Evolutionary conservation across 2,113 vertebrate genomes (phyloP), one percentile per base, ranked within the genome.

Genomic region (Plecturocebus donacophilus): DNA sequence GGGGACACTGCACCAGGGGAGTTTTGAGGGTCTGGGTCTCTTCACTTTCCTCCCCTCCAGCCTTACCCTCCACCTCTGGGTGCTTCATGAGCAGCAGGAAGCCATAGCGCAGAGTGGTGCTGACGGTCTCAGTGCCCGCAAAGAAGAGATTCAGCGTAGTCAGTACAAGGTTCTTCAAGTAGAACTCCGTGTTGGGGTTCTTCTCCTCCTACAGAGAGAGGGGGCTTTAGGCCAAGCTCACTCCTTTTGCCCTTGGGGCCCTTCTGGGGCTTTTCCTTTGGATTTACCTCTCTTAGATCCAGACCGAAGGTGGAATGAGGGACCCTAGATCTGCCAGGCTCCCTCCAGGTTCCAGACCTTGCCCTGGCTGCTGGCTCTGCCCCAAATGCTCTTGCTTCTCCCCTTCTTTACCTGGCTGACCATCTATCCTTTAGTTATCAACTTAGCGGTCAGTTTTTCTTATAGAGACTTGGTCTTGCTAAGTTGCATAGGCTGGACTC

Each of bases 71-170:
- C 61, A 99, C 98, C 10, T 99, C 68, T 2, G 99, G 99, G 35
- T 99, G 47, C 90, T 99, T 99, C 94, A 99, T 98, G 88, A 99
- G 82, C 56, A 99, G 84, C 87, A 98, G 97, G 45, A 99, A 97
- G 23, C 97, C 98, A 12, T 98, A 99, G 97, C 98, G 98, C 66
- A 99, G 73, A 23, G 99, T 99, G 0, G 98, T 98, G 97, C 99
- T 99, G 95, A 99, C 99, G 0, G 99, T 99, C 95, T 99, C 99
- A 0, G 99, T 99, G 88, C 99, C 99, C 7, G 98, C 99, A 82
- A 99, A 6, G 94, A 99, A 99, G 86, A 99, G 95, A 96, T 98
- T 99, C 21, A 99, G 10, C 2, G 99, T 94, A 1, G 98, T 99
- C 23, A 97, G 23, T 6, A 98, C 77, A 97, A 99, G 35, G 97